phyloP scores from a whole-genome alignment of 1,140 invertebrate genomes.

The Helicoverpa armigera region DNA sequence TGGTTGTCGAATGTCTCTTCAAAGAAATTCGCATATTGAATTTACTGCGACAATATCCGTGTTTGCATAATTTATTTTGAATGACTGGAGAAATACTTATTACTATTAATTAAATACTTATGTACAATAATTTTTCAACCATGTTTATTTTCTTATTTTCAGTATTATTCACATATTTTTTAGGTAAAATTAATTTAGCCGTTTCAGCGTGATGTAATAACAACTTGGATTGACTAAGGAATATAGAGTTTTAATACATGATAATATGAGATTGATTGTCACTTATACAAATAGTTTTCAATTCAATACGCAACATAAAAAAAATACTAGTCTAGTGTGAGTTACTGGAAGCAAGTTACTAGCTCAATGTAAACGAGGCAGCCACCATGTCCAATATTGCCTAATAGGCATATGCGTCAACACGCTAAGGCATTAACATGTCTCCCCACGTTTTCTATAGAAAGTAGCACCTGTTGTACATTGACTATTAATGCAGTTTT shows the following conservation, averaged over 20 bases:
- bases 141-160: too few species aligned
- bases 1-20: background rate
- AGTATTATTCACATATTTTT: too few species aligned
- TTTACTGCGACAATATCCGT: background rate
- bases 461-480: constrained; percentile 66
- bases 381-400: constrained; percentile 58
- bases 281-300: too few species aligned
- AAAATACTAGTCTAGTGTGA: background rate
- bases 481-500: constrained; percentile 72
- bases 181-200: too few species aligned
- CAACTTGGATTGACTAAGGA: too few species aligned
- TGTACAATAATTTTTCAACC: too few species aligned
- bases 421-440: constrained; percentile 62
- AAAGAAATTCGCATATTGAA: background rate
- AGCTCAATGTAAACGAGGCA: constrained; percentile 30
- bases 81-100: too few species aligned
- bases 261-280: too few species aligned
- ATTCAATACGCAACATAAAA: too few species aligned
- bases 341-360: constrained; percentile 16
- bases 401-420: constrained; percentile 60
- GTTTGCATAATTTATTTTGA: too few species aligned
- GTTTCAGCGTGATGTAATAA: too few species aligned
- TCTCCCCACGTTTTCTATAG: constrained; percentile 61
- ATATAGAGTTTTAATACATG: too few species aligned
- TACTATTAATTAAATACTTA: background rate